Conservation (phyloP, 1,140 invertebrate species). For the Lepeophtheirus salmonis region DNA sequence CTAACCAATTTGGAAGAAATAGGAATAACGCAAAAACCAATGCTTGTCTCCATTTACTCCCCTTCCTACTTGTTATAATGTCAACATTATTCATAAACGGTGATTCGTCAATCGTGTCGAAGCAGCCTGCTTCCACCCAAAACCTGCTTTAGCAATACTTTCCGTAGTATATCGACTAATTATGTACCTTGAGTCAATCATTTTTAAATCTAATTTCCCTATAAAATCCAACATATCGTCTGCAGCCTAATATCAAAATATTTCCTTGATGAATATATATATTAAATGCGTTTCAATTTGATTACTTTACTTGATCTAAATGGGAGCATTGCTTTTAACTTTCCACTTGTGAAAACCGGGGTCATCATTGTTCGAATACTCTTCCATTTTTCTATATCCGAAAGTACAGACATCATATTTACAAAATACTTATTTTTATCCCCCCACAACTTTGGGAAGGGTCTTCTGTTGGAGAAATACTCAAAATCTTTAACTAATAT, state of each 20-base stretch:
- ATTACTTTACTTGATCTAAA: conserved; percentile 1
- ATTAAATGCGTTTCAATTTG: conserved; percentile 1
- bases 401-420: conserved; percentile 5
- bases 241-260: conserved; percentile 4
- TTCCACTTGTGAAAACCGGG: conserved; percentile 10
- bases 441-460: neutral
- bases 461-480: conserved; percentile 4
- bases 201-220: neutral
- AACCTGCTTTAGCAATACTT: neutral
- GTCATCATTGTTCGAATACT: conserved; percentile 1
- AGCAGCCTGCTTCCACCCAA: neutral
- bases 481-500: conserved; percentile 14
- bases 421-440: conserved; percentile 2
- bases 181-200: neutral
- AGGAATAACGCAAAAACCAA: neutral
- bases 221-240: neutral
- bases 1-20: neutral
- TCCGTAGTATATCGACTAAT: neutral
- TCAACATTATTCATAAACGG: neutral
- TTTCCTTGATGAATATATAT: neutral
- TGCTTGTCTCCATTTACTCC: neutral
- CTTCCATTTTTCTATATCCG: conserved; percentile 7
- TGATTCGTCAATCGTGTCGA: neutral
- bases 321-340: conserved; percentile 7
- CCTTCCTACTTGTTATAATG: neutral